Conservation (phyloP, 2,113 vertebrate species). For the Excalfactoria chinensis region DNA sequence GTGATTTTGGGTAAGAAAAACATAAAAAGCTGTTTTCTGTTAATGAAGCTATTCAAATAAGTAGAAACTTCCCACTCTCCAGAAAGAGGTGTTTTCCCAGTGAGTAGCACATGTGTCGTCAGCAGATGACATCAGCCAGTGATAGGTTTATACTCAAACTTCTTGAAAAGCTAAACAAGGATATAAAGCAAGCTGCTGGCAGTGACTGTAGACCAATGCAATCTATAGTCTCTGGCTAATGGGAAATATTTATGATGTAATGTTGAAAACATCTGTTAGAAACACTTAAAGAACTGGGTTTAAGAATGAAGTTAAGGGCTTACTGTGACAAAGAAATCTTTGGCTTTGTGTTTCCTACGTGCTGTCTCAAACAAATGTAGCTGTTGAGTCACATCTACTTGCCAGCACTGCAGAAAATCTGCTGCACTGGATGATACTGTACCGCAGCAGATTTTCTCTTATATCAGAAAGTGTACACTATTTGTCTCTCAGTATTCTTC, state of each 20-base stretch:
- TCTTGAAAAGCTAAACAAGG: background rate
- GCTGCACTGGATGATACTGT: slow-evolving; percentile 6
- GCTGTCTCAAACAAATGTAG: slow-evolving; percentile 7
- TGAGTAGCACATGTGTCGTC: slow-evolving; percentile 1
- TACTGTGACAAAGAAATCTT: background rate
- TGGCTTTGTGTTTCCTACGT: background rate
- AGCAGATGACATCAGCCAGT: background rate
- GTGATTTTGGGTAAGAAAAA: background rate
- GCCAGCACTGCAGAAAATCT: slow-evolving; percentile 53
- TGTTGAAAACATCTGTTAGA: background rate
- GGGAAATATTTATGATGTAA: background rate
- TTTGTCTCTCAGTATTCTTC: background rate
- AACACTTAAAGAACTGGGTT: background rate
- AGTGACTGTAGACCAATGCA: background rate
- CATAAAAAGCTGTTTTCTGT: background rate
- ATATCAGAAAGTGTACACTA: background rate
- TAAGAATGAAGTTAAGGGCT: background rate
- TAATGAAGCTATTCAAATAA: background rate
- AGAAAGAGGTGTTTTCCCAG: background rate
- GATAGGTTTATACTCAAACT: background rate
- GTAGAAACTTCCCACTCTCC: background rate
- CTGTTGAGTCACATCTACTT: slow-evolving; percentile 55
- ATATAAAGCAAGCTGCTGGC: background rate
- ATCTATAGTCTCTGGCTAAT: background rate
- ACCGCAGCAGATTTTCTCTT: background rate